Conservation (phyloP, 2,113 vertebrate species). For the Galemys pyrenaicus region DNA sequence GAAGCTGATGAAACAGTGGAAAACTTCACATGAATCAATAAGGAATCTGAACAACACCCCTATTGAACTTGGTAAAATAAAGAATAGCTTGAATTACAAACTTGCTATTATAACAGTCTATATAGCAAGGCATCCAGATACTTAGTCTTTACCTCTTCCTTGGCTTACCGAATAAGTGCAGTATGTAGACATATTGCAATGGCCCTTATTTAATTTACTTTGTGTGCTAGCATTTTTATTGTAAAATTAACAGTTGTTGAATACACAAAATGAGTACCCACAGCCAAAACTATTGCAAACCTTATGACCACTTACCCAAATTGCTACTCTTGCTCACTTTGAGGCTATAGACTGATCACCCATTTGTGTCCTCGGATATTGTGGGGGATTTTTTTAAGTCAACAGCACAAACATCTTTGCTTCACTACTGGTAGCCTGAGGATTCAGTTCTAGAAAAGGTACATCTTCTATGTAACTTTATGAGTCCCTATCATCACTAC, state of each 20-base stretch:
- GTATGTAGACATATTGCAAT: not conserved
- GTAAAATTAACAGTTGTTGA: not conserved
- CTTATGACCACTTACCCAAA: not conserved
- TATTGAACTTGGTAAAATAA: not conserved
- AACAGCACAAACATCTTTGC: not conserved
- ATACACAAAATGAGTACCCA: not conserved
- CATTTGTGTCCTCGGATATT: not conserved
- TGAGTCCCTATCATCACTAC: not conserved
- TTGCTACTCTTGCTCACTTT: not conserved
- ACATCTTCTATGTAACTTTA: not conserved
- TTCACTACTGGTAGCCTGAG: not conserved
- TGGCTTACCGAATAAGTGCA: not conserved
- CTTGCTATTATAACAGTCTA: not conserved
- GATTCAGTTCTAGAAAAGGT: not conserved
- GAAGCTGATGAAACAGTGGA: not conserved
- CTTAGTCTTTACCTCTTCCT: not conserved
- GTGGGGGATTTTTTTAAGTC: not conserved
- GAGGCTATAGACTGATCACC: not conserved
- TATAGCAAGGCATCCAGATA: not conserved
- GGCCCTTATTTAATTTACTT: not conserved
- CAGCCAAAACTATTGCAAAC: not conserved
- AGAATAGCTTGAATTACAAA: not conserved
- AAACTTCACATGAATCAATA: not conserved
- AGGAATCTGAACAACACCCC: not conserved
- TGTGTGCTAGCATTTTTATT: not conserved